Base-by-base conservation (phyloP, 2,797 vertebrate species). In the Phoebastria nigripes region DNA sequence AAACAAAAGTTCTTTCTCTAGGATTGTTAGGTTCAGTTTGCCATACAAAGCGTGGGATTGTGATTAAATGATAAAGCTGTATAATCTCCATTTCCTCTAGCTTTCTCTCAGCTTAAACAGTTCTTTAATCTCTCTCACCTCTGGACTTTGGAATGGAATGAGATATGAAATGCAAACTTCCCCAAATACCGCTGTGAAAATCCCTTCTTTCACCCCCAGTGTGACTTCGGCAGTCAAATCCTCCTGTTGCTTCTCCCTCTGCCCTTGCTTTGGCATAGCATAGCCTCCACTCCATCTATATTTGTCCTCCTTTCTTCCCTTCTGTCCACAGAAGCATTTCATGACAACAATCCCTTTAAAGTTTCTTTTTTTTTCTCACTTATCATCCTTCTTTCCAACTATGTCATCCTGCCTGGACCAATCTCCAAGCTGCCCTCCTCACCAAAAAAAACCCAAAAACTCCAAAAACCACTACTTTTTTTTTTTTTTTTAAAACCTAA, bases 91-190 rank as follows among this genome's bases (percentile, higher is more conserved):
- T 72, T 93, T 90, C 26, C 5, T 78, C 18, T 59, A 62, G 37
- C 61, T 77, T 83, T 88, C 62, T 73, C 73, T 87, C 47, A 78
- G 20, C 7, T 81, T 82, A 79, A 82, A 63, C 28, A 73, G 59
- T 69, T 87, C 17, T 46, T 72, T 3, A 90, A 69, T 85, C n/a
- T 65, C 19, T 58, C 26, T 80, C 54, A 31, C 63, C 80, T 93
- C 66, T 89, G 92, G 55, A 90, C 81, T 94, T 95, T 37, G 82
- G 62, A 94, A 87, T 70, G 29, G 61, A 87, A 44, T 42, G n/a
- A 92, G 81, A 82, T 85, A 77, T 3, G 6, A 94, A 87, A 66
- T 39, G 59, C 51, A 87, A 76, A 87, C 80, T 59, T 82, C 44
- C 47, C 51, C 26, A 89, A 11, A 91, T 62, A 62, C 17, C 2